A percentile compares a stretch with the other conserved stretches of the same genome.
Conservation (phyloP, 2,113 vertebrate genomes). For the Ptilonorhynchus violaceus region DNA sequence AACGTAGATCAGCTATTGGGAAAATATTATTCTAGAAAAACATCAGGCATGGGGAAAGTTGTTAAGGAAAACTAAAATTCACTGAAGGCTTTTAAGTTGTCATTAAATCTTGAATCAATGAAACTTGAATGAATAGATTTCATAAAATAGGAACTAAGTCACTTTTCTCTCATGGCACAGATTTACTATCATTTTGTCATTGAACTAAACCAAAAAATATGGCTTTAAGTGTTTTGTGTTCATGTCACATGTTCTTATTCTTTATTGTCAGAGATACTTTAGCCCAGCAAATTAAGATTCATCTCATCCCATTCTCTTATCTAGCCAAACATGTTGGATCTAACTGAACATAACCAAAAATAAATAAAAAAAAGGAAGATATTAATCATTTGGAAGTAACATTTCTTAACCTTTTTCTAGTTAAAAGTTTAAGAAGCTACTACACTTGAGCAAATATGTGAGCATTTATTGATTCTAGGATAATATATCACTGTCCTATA, state of each 20-base stretch:
- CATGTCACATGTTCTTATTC: not conserved
- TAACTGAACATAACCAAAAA: not conserved
- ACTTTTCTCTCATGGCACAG: not conserved
- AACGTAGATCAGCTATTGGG: not conserved
- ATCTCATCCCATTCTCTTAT: not conserved
- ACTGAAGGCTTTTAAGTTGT: not conserved
- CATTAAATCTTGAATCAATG: not conserved
- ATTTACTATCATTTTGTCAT: not conserved
- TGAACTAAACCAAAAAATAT: not conserved
- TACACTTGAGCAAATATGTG: not conserved
- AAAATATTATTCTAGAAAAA: not conserved
- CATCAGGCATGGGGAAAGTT: not conserved
- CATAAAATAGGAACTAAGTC: not conserved
- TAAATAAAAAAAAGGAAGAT: not conserved
- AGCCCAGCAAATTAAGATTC: not conserved
- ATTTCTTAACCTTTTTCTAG: not conserved
- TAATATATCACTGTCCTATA: not conserved
- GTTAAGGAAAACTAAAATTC: not conserved
- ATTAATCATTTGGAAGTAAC: not conserved
- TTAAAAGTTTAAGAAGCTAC: not conserved
- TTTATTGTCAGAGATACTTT: not conserved
- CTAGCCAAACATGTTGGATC: not conserved
- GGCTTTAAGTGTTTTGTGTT: not conserved
- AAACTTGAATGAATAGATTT: not conserved
- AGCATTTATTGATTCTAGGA: not conserved